phyloP scores from a whole-genome alignment of 2,797 vertebrate species.

The Pseudomugil gertrudae region DNA sequence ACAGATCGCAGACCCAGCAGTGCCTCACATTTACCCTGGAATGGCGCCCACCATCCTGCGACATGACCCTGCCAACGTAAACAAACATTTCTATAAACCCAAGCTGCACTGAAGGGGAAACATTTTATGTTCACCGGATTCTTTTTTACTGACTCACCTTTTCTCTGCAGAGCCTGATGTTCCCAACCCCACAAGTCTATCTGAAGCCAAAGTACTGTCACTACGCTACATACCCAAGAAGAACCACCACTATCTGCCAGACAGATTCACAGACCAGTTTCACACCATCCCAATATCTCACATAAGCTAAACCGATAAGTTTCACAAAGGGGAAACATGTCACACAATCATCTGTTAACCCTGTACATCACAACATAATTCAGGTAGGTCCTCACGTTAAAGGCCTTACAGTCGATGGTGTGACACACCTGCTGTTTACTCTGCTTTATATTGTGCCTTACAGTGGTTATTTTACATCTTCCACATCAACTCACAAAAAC shows the following conservation, averaged over 20 bases:
- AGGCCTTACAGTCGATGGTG: neutral
- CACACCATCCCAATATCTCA: neutral
- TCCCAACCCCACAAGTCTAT: constrained; percentile 21
- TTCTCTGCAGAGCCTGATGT: constrained; percentile 52
- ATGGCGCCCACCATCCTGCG: constrained; percentile 13
- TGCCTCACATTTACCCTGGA: constrained; percentile 26
- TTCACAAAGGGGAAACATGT: neutral
- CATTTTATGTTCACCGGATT: neutral
- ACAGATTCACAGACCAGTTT: constrained; percentile 19
- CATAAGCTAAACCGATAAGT: constrained; percentile 16
- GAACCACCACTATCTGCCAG: constrained; percentile 21
- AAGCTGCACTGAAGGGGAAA: neutral
- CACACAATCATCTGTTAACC: neutral
- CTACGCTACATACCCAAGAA: constrained; percentile 41
- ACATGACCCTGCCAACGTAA: constrained; percentile 28
- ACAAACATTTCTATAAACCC: neutral
- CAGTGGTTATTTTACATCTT: neutral
- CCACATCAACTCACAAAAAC: neutral
- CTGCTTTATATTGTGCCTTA: neutral
- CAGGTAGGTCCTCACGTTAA: neutral
- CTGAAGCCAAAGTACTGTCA: constrained; percentile 46
- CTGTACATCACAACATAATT: neutral
- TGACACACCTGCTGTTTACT: neutral
- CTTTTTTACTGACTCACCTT: neutral
- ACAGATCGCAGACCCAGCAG: constrained; percentile 20